Evolutionary conservation across 2,888 invertebrate species (phyloP).

Genomic region (Lepidocyrtoides sp.): DNA sequence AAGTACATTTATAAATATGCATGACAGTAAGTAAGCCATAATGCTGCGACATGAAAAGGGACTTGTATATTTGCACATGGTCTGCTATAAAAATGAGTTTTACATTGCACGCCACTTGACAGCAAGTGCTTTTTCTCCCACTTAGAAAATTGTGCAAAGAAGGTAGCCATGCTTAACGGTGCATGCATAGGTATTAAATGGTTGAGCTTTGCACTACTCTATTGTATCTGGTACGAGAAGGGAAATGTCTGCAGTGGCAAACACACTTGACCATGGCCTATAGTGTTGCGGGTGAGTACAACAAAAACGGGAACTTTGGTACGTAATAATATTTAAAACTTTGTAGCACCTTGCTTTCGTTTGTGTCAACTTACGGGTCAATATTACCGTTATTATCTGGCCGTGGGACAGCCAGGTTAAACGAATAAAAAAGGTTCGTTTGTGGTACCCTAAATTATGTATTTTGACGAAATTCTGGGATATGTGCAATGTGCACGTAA

Average conservation of each 20-base stretch:
- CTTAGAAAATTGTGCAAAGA: neutral
- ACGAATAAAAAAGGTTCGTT: constrained; percentile 2
- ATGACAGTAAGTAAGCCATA: too few species aligned
- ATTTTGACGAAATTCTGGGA: constrained; percentile 15
- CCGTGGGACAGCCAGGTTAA: too few species aligned
- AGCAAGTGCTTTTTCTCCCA: neutral
- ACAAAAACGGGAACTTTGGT: neutral
- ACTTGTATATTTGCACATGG: neutral
- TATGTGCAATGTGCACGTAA: neutral
- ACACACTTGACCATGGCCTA: neutral
- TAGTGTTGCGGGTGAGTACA: neutral
- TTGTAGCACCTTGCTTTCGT: too few species aligned
- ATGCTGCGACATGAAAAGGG: too few species aligned
- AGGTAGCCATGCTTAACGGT: neutral
- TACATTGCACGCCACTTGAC: neutral
- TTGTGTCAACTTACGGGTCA: too few species aligned
- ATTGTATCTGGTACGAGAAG: neutral
- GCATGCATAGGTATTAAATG: neutral
- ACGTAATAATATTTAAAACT: too few species aligned
- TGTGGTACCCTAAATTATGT: constrained; percentile 49
- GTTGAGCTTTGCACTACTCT: neutral
- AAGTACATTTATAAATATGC: too few species aligned
- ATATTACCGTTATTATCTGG: too few species aligned
- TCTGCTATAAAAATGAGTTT: neutral
- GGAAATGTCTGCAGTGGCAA: neutral